A percentile compares a stretch with the other conserved stretches of the same genome.
These are phyloP conservation scores for Lycocorax pyrrhopterus DNA, from an alignment of 2,113 vertebrate genomes.

Conservation along the genomic window DNA sequence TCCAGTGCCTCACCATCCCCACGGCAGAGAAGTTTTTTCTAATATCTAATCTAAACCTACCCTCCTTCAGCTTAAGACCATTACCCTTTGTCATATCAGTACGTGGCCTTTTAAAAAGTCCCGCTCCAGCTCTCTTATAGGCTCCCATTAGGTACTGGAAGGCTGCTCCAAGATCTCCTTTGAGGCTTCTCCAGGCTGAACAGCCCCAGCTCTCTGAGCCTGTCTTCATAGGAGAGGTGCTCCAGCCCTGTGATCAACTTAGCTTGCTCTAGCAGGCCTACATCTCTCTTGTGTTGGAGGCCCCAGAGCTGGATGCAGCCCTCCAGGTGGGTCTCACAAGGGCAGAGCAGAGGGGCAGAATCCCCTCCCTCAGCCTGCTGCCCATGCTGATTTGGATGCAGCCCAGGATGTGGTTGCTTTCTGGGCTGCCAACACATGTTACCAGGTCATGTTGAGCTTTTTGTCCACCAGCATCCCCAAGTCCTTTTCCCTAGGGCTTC, in stretches of 20 bases:
- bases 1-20: not conserved
- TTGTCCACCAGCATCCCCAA: not conserved
- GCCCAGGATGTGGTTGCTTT: not conserved
- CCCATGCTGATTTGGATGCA: not conserved
- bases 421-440: not conserved
- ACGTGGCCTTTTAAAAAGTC: not conserved
- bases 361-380: not conserved
- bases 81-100: not conserved
- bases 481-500: not conserved
- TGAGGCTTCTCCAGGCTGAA: not conserved
- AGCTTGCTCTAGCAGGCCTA: too few relatives aligned
- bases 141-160: not conserved
- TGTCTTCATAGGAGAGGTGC: not conserved
- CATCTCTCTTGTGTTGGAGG: not conserved
- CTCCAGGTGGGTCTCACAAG: not conserved
- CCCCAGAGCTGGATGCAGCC: not conserved
- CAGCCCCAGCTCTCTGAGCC: not conserved
- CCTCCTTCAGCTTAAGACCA: not conserved
- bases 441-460: not conserved
- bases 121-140: not conserved
- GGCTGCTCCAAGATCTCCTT: not conserved
- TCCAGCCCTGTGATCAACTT: not conserved
- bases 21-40: not conserved
- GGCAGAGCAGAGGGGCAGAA: not conserved
- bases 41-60: not conserved